Evolutionary conservation across 2,888 invertebrate species (phyloP), one percentile per base, ranked within the genome.

Genomic region (Heliconius ismenius): DNA sequence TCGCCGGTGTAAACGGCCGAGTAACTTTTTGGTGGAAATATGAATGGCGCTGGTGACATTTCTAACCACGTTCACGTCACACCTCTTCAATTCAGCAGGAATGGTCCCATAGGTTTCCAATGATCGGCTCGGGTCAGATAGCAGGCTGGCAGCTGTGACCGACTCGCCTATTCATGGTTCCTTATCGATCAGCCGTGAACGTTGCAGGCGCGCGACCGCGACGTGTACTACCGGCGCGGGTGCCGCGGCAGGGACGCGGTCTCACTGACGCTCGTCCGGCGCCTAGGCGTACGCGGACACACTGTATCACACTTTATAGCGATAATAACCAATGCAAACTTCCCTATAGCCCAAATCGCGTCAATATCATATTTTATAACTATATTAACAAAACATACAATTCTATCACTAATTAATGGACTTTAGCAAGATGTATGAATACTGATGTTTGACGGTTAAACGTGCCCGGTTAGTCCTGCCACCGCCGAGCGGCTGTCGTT

Each of bases 11-110:
- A 93, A 81, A 93, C 86, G 78, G 90, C 92, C 73, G 93, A 93
- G 85, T 90, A 93, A 81, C 88, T 91, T 87, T 92, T 90, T 83
- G 93, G 93, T 77, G 93, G 93, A 82, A 93, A 93, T 83, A 86
- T 90, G 85, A 90, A 93, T 82, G 82, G 85, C 79, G 86, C 84
- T 78, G 88, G 85, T 79, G 90, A 87, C 92, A 91, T 92, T 83
- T 85, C 80, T 78, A 81, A 83, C 82, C 73, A 43, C 73, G 43
- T 28, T 78, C 86, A 87, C 87, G 79, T 81, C 87, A 89, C 87
- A 79, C 49, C 18, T 39, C 60, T 43, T 68, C 13, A 65, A 28
- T 32, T 54, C 4, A 26, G 58, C 24, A 60, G 60, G 58, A 65
- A 49, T 28, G 65, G 60, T 39, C 58, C 58, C 58, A 78, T 74